Conservation (phyloP, 2,113 vertebrate genomes). For the Hydropotes inermis region DNA sequence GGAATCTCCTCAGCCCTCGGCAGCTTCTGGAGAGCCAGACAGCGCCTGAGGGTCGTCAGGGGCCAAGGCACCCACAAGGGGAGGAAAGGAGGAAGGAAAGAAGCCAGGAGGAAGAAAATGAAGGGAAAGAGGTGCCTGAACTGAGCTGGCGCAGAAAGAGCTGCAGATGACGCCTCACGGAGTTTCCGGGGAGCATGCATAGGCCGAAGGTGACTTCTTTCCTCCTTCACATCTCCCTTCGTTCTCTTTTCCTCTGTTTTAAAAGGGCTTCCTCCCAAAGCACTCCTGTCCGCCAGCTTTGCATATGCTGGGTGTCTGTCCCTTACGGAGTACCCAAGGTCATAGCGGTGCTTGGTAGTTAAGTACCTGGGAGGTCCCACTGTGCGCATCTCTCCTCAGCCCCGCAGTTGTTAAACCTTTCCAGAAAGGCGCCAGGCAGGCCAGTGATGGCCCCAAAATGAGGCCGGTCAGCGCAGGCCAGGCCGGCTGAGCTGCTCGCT, state of each 20-base stretch:
- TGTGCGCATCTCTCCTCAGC: not conserved
- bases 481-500: not conserved
- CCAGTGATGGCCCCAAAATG: not conserved
- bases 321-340: not conserved
- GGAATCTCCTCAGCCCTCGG: not conserved
- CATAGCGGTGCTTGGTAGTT: accelerated
- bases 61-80: not conserved
- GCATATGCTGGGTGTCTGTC: not conserved
- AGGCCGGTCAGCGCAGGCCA: not conserved
- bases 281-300: not conserved
- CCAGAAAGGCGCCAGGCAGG: not conserved
- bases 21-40: not conserved
- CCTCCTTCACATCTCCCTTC: not conserved
- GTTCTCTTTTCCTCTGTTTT: not conserved
- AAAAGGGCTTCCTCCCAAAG: not conserved
- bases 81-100: not conserved
- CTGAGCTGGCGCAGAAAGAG: not conserved
- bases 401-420: not conserved
- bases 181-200: not conserved
- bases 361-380: not conserved
- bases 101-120: not conserved
- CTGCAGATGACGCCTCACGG: not conserved
- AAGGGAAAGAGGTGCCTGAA: not conserved
- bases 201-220: not conserved
- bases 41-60: not conserved